Base-by-base conservation (phyloP, 2,888 invertebrate species). In the Synergus laeviventris region DNA sequence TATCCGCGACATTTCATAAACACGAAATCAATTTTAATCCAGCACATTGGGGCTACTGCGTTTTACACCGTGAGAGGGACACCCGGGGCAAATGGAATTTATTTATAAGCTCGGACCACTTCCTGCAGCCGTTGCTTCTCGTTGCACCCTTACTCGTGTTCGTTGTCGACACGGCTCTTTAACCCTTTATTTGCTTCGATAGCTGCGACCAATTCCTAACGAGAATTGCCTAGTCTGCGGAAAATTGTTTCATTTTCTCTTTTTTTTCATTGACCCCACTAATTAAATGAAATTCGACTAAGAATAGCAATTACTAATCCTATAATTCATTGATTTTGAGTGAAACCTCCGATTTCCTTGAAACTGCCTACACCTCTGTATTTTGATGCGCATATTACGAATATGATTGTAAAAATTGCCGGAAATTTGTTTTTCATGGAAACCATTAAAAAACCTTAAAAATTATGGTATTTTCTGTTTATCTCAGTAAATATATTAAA, bases 1-100 rank as follows among this genome's bases (percentile, higher is more conserved):
- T 85, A 86, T 86, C 85, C 82, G 82, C 84, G 87, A 87, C 87
- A 86, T 87, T 86, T 87, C 86, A 84, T 56, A 88, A 89, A 88
- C 89, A 89, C 74, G 83, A 87, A 87, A 89, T 89, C 87, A 89
- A 87, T 89, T 89, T 89, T 87, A 86, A 88, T 88, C 85, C 75
- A 77, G 59, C 79, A 76, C 56, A 60, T 21, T 18, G 39, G 16
- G 36, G n/a, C 18, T 21, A 38, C 66, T 66, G 66, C 76, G 74
- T 61, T 31, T 64, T 61, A 16, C 42, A 84, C 82, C 14, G 21
- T 21, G 21, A 56, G 21, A 56, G 18, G 5, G 56, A 56, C 56
- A 21, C 21, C 11, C 56, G 14, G 21, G 56, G 56, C 56, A 56
- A 56, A 56, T 85, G 81, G 80, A 79, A 85, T 84, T 86, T 89